Base-by-base conservation (phyloP, 2,797 vertebrate genomes). In the Ceryle rudis region DNA sequence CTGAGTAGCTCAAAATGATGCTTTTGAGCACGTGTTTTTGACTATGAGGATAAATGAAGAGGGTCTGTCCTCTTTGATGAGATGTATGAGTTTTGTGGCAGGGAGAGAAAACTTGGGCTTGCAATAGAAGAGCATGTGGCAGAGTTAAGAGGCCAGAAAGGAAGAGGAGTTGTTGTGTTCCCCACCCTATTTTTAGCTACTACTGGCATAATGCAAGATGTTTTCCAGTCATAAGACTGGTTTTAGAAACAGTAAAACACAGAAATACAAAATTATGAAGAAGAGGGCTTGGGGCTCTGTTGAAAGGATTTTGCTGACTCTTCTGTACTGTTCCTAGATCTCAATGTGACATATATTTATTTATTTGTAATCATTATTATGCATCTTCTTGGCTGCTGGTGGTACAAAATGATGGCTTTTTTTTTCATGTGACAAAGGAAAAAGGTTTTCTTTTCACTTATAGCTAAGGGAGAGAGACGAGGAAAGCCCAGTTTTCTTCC, bases 291-390 rank as follows among this genome's bases (percentile, higher is more conserved):
- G 41, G 23, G 41, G 11, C 54, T 81, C 23, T 87, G 83, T 70
- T 70, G 37, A 75, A 73, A 77, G 14, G 23, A 20, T 79, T 87
- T 83, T 88, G n/a, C 58, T 95, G 86, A 73, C 64, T 70, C 79
- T 92, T 90, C 69, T 92, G 72, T 4, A 2, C 57, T 39, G 14
- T 58, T 89, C 57, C 33, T 71, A 90, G 74, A 93, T 83, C 57
- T 84, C 0, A 0, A 10, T 1, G 0, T 61, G 69, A 35, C 5
- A 17, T 57, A 85, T 22, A 71, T 84, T 33, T 87, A 71, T 7
- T 81, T 58, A 51, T 37, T 5, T 31, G 86, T 72, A 5, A 46
- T 62, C 11, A 12, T 90, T 87, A 86, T 82, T 78, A 33, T 42
- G 22, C 0, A 1, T 92, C 52, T 67, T 77, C 42, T 70, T 61